phyloP scores from a whole-genome alignment of 2,797 vertebrate species.

The Schizopygopsis malacanthus region DNA sequence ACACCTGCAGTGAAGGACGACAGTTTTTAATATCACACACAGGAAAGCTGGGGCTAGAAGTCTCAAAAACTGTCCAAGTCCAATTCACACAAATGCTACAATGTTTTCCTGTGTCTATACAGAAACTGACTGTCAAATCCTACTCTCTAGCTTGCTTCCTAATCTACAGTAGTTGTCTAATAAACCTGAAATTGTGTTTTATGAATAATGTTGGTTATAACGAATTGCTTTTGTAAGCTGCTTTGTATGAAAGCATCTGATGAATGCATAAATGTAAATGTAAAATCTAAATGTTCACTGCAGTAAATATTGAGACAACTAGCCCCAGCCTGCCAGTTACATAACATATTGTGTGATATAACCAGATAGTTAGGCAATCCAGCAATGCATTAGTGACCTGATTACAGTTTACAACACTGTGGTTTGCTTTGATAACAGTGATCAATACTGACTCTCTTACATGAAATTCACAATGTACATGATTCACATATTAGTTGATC shows the following conservation, averaged over 20 bases:
- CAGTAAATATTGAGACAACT: neutral
- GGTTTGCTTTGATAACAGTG: neutral
- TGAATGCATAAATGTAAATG: neutral
- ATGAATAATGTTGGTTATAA: neutral
- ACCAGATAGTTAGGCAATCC: neutral
- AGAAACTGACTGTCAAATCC: neutral
- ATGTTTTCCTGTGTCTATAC: neutral
- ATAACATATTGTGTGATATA: neutral
- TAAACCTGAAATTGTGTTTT: neutral
- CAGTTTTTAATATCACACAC: neutral
- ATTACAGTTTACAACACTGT: neutral
- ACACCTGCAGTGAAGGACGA: conserved; percentile 38
- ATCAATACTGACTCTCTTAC: neutral
- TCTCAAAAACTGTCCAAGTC: neutral
- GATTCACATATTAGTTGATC: neutral
- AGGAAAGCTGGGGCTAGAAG: neutral
- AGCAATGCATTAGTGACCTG: neutral
- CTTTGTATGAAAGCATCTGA: neutral
- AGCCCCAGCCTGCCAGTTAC: neutral
- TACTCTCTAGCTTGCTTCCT: neutral
- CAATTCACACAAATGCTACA: neutral
- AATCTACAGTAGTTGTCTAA: neutral
- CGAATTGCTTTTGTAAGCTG: neutral
- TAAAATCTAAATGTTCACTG: neutral
- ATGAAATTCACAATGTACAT: neutral